These are phyloP conservation scores for Ia io DNA, from an alignment of 2,113 vertebrate species.

Conservation along the genomic window DNA sequence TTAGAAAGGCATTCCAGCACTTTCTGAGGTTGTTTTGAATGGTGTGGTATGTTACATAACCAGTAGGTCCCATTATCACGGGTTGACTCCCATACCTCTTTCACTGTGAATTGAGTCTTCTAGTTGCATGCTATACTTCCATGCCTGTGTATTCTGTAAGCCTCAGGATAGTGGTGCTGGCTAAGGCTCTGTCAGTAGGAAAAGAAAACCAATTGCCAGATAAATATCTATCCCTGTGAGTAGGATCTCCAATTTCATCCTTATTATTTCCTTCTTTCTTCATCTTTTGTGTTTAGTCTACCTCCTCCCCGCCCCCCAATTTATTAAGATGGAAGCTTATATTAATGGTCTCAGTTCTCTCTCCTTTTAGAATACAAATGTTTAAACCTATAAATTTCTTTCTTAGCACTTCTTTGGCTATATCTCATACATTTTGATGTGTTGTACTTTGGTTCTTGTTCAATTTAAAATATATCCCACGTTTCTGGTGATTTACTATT, in stretches of 20 bases:
- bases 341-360: background rate
- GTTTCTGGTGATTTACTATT: background rate
- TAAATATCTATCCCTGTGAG: background rate
- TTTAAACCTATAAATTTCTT: background rate
- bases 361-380: background rate
- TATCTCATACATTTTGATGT: background rate
- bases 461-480: background rate
- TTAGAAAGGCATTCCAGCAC: background rate
- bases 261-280: background rate
- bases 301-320: background rate
- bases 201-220: background rate
- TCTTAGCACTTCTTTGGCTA: background rate
- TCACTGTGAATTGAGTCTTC: background rate
- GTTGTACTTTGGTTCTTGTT: background rate
- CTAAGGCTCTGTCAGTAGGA: background rate
- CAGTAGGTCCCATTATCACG: background rate
- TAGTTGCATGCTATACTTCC: background rate
- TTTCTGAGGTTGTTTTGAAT: background rate
- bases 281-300: background rate
- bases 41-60: background rate
- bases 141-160: background rate
- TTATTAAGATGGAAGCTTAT: background rate
- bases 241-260: background rate
- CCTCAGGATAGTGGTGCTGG: background rate
- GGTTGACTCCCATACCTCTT: background rate